Evolutionary conservation across 2,113 vertebrate species (phyloP), one percentile per base, ranked within the genome.

Genomic region (Zosterops pallidus): DNA sequence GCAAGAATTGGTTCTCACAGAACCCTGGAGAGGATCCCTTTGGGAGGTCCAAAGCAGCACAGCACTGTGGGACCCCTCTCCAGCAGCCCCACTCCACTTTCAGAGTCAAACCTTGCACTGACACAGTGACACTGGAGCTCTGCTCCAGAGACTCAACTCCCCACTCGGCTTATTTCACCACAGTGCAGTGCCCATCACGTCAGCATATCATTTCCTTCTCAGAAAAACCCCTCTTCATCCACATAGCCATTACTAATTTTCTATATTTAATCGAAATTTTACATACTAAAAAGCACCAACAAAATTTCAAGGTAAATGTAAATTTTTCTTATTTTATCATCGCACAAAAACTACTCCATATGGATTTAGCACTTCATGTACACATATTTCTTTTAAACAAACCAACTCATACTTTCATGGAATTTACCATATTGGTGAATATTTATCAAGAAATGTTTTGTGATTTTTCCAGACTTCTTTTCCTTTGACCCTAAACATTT

Each of bases 381-480:
- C 55, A 82, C 52, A 29, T 59, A 77, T 60, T 82, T 89, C 44
- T 68, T 67, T 15, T 5, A 6, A 77, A 92, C 93, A 24, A 56
- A 4, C 2, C 9, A 68, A n/a, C 31, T 14, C 16, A 23, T 47
- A 41, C 64, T 76, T 88, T 22, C 14, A 44, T 42, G 59, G 52
- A 82, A 69, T 85, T 95, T 94, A 90, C 42, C 55, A 78, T 78
- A 86, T 52, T 83, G 55, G 78, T 92, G 67, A 97, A 95, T 96
- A 95, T 97, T 97, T 89, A 97, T 96, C 86, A 95, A 19, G 33
- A 93, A 93, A 70, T 28, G 31, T 81, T 92, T 59, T 94, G 75
- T 77, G 77, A 95, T 90, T 95, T 89, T 93, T 85, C 64, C 44
- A 95, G 57, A 78, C 47, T 71, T 79, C 24, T 37, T 92, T 91